These are phyloP conservation scores for Marmota monax DNA, from an alignment of 2,113 vertebrate species.

Conservation along the genomic window DNA sequence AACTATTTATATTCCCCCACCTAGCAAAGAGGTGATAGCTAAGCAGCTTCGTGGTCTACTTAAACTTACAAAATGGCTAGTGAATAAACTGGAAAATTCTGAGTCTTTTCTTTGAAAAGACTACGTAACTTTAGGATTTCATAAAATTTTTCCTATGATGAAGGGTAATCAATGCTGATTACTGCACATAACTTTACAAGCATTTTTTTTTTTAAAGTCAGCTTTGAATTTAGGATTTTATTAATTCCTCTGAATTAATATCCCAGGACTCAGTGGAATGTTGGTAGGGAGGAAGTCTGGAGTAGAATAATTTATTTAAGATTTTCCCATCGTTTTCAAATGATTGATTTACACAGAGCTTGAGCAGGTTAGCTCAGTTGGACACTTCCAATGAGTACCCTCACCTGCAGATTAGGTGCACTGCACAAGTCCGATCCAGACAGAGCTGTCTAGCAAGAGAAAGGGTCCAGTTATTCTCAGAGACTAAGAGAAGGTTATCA, in stretches of 20 bases:
- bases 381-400: not conserved
- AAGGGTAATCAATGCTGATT: not conserved
- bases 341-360: conserved; percentile 6
- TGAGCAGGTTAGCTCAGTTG: not conserved
- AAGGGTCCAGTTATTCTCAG: conserved; percentile 1
- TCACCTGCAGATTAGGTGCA: not conserved
- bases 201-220: not conserved
- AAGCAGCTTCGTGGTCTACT: not conserved
- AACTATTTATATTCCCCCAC: conserved; percentile 15
- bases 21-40: not conserved
- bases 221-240: not conserved
- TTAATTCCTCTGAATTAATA: not conserved
- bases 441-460: not conserved
- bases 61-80: not conserved
- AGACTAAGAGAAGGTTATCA: conserved; percentile 37
- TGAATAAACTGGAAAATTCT: conserved; percentile 27
- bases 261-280: not conserved
- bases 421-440: not conserved
- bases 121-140: conserved; percentile 23
- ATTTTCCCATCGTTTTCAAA: conserved; percentile 60
- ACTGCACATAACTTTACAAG: not conserved
- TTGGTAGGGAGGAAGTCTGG: not conserved
- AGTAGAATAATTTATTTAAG: conserved; percentile 32
- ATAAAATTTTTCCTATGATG: conserved; percentile 14
- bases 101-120: not conserved